These are phyloP conservation scores for Ceramica pisi DNA, from an alignment of 2,888 invertebrate genomes.

Conservation along the genomic window DNA sequence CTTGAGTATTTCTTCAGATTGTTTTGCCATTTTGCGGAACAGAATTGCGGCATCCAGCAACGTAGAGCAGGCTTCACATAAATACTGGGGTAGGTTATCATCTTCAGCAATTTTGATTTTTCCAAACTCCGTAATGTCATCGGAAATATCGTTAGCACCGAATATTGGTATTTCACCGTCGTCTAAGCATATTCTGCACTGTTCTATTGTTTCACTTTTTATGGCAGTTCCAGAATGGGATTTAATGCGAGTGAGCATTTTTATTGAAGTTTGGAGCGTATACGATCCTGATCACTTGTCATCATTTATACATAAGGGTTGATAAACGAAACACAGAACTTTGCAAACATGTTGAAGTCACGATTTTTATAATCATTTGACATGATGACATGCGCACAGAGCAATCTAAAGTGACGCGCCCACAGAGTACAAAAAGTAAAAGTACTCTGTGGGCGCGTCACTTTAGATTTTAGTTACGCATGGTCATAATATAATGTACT, in stretches of 20 bases:
- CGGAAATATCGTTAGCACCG: slow-evolving; percentile 59
- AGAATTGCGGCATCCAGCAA: slow-evolving; percentile 61
- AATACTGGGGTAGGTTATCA: slow-evolving; percentile 65
- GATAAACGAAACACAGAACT: background rate
- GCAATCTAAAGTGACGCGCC: background rate
- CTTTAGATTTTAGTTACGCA: too few species aligned
- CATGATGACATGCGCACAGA: too few species aligned
- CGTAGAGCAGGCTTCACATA: slow-evolving; percentile 62
- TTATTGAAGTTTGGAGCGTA: background rate
- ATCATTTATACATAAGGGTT: background rate
- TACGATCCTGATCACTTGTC: slow-evolving; percentile 1
- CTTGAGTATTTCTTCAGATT: slow-evolving; percentile 53
- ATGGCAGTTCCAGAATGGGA: slow-evolving; percentile 3
- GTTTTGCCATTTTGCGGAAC: slow-evolving; percentile 64
- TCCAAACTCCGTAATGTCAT: slow-evolving; percentile 57
- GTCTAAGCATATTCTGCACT: slow-evolving; percentile 67
- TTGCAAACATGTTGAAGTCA: slow-evolving; percentile 2
- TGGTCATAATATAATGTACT: too few species aligned
- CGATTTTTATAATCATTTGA: background rate
- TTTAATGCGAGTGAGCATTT: slow-evolving; percentile 45
- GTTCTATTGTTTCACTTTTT: slow-evolving; percentile 19
- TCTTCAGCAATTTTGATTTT: slow-evolving; percentile 51
- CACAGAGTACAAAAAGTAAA: too few species aligned
- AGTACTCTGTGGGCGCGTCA: too few species aligned
- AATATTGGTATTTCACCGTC: slow-evolving; percentile 67